These are phyloP conservation scores for Drosophila willistoni DNA, from an alignment of 1,140 invertebrate genomes.

Conservation along the genomic window DNA sequence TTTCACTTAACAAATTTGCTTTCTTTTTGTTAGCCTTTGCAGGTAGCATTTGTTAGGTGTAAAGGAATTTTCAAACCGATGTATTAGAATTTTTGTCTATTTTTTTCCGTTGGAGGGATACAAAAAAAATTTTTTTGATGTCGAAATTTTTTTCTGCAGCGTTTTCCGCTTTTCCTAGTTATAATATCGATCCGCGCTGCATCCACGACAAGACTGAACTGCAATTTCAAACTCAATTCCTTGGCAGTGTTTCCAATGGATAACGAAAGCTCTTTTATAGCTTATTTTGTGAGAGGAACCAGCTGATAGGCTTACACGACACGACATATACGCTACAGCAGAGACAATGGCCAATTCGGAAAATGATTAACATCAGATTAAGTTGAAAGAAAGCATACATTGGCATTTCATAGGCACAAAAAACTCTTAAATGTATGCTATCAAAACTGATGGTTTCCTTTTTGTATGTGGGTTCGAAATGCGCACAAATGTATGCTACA, in stretches of 20 bases:
- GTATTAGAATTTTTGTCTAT: conserved; percentile 41
- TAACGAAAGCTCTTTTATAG: conserved; percentile 69
- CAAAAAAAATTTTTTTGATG: conserved; percentile 57
- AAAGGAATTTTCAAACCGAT: conserved; percentile 30
- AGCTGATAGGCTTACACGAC: conserved; percentile 41
- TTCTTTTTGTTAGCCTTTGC: conserved; percentile 7
- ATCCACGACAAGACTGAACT: conserved; percentile 83
- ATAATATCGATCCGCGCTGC: conserved; percentile 82
- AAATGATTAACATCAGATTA: not conserved
- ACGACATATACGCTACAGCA: conserved; percentile 22
- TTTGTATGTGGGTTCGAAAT: not conserved
- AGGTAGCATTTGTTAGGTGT: not conserved
- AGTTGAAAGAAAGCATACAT: not conserved
- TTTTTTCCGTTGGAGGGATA: conserved; percentile 36
- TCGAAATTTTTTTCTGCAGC: conserved; percentile 59
- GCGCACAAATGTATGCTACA: conserved; percentile 42
- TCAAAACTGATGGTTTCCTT: too few relatives aligned
- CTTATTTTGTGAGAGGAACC: conserved; percentile 50
- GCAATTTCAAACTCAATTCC: conserved; percentile 81
- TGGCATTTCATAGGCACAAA: too few relatives aligned
- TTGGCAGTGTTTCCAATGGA: conserved; percentile 75
- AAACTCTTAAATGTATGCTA: too few relatives aligned
- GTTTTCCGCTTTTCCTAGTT: conserved; percentile 58
- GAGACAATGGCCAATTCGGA: not conserved
- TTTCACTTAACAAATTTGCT: conserved; percentile 23